Conservation (phyloP, 1,140 invertebrate genomes). For the Geopemphigus sp. region DNA sequence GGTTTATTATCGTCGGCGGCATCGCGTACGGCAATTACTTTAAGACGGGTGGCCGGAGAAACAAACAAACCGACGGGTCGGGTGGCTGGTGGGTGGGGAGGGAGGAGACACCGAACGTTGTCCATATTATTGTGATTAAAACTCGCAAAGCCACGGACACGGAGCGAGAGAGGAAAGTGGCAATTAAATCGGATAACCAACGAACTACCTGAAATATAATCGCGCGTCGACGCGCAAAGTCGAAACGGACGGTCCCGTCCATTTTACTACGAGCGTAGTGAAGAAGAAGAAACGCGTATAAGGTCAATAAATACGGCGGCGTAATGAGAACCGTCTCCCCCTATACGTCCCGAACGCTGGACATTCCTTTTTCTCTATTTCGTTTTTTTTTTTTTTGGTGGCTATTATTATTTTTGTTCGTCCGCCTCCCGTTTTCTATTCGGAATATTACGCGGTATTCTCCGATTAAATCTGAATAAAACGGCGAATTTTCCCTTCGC, state of each 20-base stretch:
- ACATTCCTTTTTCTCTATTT: too few species aligned
- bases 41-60: not conserved
- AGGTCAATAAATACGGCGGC: slow-evolving; percentile 24
- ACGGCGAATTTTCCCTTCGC: not conserved
- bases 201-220: not conserved
- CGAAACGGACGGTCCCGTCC: too few species aligned
- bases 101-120: too few species aligned
- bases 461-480: slow-evolving; percentile 12
- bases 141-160: not conserved
- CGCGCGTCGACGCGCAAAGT: not conserved
- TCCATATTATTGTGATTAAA: not conserved
- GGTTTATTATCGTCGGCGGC: slow-evolving; percentile 25
- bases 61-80: slow-evolving; percentile 20
- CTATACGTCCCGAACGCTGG: not conserved
- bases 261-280: too few species aligned
- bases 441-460: not conserved
- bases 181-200: not conserved
- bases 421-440: not conserved
- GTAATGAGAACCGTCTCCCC: slow-evolving; percentile 39
- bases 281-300: too few species aligned
- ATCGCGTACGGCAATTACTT: slow-evolving; percentile 16
- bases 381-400: too few species aligned
- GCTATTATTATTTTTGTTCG: too few species aligned
- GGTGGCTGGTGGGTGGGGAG: too few species aligned
- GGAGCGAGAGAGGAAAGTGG: too few species aligned